phyloP scores from a whole-genome alignment of 2,888 invertebrate species.

The Teleogryllus oceanicus region DNA sequence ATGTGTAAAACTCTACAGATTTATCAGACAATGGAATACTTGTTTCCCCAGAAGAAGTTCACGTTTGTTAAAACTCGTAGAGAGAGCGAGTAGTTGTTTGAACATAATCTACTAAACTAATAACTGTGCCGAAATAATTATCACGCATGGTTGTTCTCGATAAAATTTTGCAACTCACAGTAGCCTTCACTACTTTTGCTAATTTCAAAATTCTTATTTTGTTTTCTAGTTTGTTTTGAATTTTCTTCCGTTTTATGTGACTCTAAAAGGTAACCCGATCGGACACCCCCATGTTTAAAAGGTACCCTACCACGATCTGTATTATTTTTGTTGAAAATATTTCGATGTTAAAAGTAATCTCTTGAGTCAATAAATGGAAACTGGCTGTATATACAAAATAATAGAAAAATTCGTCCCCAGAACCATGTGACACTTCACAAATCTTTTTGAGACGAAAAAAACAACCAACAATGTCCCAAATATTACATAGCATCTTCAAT shows the following conservation, averaged over 20 bases:
- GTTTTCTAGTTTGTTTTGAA: neutral
- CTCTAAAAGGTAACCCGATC: neutral
- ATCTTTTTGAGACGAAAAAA: conserved; percentile 6
- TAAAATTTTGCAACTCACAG: neutral
- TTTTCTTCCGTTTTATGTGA: neutral
- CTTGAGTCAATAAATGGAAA: neutral
- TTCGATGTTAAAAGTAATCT: neutral
- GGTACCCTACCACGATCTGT: neutral
- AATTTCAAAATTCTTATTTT: neutral
- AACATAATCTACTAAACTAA: neutral
- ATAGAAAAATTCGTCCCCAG: neutral
- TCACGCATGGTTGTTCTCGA: neutral
- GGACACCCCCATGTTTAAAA: conserved; percentile 6
- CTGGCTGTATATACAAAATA: conserved; percentile 3
- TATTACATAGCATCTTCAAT: neutral
- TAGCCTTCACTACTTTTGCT: neutral
- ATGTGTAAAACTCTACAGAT: too few relatives aligned
- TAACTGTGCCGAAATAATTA: neutral
- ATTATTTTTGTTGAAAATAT: neutral
- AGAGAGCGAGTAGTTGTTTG: neutral
- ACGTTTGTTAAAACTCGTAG: too few relatives aligned
- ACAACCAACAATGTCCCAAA: neutral
- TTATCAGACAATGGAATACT: too few relatives aligned
- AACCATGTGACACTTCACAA: conserved; percentile 7
- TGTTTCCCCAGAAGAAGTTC: too few relatives aligned